A percentile compares a stretch with the other conserved stretches of the same genome.
phyloP scores from a whole-genome alignment of 1,140 invertebrate species.

The Ostrea edulis region DNA sequence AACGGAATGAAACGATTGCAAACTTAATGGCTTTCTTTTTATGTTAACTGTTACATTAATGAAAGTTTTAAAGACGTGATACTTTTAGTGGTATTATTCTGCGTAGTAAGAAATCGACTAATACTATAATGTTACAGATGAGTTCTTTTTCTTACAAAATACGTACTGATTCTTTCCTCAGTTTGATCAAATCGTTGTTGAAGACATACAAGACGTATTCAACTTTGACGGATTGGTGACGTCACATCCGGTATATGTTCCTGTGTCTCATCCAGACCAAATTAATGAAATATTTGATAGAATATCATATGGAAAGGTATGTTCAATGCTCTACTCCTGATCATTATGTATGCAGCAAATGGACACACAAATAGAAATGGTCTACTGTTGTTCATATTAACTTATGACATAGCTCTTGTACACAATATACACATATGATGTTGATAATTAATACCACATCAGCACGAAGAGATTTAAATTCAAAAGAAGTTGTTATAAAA shows the following conservation, averaged over 20 bases:
- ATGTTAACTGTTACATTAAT: neutral
- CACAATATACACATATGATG: no score
- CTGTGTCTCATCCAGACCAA: conserved; percentile 92
- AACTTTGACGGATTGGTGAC: conserved; percentile 90
- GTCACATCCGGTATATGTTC: conserved; percentile 91
- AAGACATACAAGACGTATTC: conserved; percentile 91
- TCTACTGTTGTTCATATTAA: no score
- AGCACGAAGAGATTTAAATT: no score
- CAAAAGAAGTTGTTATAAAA: no score
- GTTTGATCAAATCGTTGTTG: conserved; percentile 87
- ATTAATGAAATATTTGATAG: conserved; percentile 96
- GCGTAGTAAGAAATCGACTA: neutral
- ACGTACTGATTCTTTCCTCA: conserved; percentile 44
- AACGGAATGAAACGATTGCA: no score
- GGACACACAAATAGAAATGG: no score
- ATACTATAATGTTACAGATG: neutral
- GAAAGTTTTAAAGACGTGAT: neutral
- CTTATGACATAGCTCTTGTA: no score
- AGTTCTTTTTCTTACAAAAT: neutral
- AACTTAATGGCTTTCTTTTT: neutral
- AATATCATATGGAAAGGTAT: conserved; percentile 94
- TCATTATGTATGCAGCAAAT: no score
- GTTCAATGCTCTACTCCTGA: neutral
- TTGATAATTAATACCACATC: no score
- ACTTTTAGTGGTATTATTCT: neutral